Evolutionary conservation across 1,140 invertebrate genomes (phyloP).

Genomic region (Drosophila persimilis): DNA sequence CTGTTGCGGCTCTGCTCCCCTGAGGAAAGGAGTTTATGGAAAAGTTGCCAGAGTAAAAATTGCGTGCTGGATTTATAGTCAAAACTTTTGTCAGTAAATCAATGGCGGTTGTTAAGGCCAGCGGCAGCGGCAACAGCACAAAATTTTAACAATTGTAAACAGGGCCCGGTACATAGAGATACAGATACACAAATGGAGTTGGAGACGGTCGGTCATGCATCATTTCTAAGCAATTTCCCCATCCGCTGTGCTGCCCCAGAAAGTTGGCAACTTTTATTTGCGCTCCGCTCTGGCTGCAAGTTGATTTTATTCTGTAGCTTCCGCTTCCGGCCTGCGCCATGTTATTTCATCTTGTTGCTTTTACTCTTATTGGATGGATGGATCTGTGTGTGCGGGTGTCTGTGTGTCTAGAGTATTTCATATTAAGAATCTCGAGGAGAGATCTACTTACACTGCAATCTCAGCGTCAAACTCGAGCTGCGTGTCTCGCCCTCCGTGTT

Average conservation of each 20-base stretch:
- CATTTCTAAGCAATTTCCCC: constrained; percentile 81
- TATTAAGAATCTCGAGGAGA: constrained; percentile 20
- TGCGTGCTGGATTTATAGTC: constrained; percentile 71
- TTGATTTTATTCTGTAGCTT: constrained; percentile 74
- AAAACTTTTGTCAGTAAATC: constrained; percentile 71
- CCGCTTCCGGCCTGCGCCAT: constrained; percentile 57
- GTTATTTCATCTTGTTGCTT: constrained; percentile 48
- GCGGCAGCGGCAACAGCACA: constrained; percentile 34
- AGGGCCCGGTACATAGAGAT: constrained; percentile 20
- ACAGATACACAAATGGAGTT: constrained; percentile 13
- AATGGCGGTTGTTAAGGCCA: constrained; percentile 71
- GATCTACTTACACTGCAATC: constrained; percentile 87
- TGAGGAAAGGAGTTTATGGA: constrained; percentile 63
- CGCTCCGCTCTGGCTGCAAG: constrained; percentile 27
- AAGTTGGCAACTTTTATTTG: constrained; percentile 56
- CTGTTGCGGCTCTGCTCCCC: constrained; percentile 6
- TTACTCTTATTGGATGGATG: constrained; percentile 7
- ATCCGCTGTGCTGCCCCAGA: constrained; percentile 43
- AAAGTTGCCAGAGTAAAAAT: constrained; percentile 58
- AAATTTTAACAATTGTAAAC: constrained; percentile 73
- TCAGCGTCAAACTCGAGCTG: constrained; percentile 86
- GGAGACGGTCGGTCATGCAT: constrained; percentile 55
- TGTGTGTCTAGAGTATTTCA: constrained; percentile 9
- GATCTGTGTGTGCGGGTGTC: constrained; percentile 13
- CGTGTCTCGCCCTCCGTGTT: constrained; percentile 88